Evolutionary conservation across 2,797 vertebrate species (phyloP).

Genomic region (Syngnathus rostellatus): DNA sequence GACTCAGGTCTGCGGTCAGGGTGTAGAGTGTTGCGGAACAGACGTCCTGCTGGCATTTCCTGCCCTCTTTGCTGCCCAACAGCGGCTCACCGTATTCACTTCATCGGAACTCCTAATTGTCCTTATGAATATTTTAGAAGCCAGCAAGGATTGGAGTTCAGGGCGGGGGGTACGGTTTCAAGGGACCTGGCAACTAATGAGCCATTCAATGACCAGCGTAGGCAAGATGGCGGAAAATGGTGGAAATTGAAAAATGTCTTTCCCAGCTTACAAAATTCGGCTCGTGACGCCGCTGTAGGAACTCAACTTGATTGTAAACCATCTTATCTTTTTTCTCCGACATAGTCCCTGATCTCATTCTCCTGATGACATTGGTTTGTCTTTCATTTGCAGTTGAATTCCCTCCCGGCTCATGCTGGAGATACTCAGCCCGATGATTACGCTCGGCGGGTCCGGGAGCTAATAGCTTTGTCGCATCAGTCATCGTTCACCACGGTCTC

Average conservation of each 20-base stretch:
- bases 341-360: constrained; percentile 41
- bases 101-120: constrained; percentile 80
- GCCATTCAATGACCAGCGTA: constrained; percentile 62
- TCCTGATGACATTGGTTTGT: constrained; percentile 65
- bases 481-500: constrained; percentile 50
- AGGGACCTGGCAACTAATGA: constrained; percentile 71
- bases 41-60: constrained; percentile 64
- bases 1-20: constrained; percentile 58
- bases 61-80: constrained; percentile 54
- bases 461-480: constrained; percentile 66
- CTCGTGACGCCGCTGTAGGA: neutral
- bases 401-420: constrained; percentile 56
- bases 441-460: constrained; percentile 49
- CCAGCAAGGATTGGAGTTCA: constrained; percentile 68
- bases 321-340: constrained; percentile 13
- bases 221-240: constrained; percentile 28
- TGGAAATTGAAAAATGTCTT: constrained; percentile 19
- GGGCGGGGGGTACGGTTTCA: constrained; percentile 69
- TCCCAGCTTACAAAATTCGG: neutral
- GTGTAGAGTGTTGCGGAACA: constrained; percentile 62
- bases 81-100: constrained; percentile 56
- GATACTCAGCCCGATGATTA: constrained; percentile 60
- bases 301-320: neutral
- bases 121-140: constrained; percentile 81
- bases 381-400: constrained; percentile 66